phyloP scores from a whole-genome alignment of 2,113 vertebrate genomes.

The Zosterops borbonicus region DNA sequence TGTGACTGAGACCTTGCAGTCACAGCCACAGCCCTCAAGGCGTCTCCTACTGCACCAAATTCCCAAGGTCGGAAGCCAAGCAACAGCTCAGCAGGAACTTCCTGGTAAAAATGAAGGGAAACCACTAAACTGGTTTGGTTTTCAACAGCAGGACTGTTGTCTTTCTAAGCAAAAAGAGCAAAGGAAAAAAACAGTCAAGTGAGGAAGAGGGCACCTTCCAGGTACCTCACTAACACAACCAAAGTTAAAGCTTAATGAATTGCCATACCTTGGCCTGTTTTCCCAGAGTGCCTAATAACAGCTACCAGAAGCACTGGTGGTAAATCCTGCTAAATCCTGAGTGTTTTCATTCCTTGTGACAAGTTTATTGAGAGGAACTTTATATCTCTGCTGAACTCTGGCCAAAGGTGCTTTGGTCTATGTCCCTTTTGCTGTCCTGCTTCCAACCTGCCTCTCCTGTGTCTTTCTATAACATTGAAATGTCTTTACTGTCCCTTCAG shows the following conservation, averaged over 20 bases:
- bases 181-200: background rate
- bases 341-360: background rate
- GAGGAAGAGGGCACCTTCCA: background rate
- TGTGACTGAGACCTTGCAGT: background rate
- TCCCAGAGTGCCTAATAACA: background rate
- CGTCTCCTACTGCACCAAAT: background rate
- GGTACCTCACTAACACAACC: background rate
- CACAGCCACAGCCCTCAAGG: rapidly evolving
- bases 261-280: background rate
- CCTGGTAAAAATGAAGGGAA: background rate
- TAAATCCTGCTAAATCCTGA: background rate
- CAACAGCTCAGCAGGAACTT: background rate
- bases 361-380: background rate
- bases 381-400: background rate
- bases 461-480: background rate
- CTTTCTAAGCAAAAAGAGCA: background rate
- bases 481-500: background rate
- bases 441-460: background rate
- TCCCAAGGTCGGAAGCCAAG: background rate
- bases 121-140: background rate
- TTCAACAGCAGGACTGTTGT: background rate
- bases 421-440: background rate
- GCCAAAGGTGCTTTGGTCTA: background rate
- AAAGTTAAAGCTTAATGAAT: background rate
- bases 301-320: background rate